Conservation (phyloP, 2,797 vertebrate genomes). For the Poeciliopsis gracilis region DNA sequence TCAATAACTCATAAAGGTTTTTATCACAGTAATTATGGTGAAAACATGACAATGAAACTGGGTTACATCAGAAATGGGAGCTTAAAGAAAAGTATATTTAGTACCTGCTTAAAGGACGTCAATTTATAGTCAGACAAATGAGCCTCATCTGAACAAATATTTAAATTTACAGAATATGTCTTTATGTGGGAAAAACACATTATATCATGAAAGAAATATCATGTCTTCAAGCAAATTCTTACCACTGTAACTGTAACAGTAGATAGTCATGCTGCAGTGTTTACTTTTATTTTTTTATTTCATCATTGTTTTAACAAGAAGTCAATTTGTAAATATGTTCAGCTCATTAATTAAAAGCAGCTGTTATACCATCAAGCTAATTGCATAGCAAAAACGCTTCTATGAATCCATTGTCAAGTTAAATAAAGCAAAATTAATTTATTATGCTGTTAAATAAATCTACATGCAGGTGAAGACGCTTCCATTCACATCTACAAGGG, state of each 20-base stretch:
- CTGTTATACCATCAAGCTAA: background rate
- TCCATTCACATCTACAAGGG: background rate
- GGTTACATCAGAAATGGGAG: no score
- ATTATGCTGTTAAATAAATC: background rate
- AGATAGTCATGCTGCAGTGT: background rate
- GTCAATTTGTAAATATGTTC: background rate
- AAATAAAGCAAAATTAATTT: background rate
- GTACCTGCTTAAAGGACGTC: no score
- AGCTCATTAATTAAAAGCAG: background rate
- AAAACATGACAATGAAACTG: no score
- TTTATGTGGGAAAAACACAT: no score
- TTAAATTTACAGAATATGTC: no score
- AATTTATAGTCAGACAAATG: no score
- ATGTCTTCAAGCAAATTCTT: background rate
- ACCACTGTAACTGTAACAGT: no score
- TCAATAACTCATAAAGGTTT: no score
- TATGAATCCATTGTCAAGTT: background rate
- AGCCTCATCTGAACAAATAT: no score
- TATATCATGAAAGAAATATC: background rate
- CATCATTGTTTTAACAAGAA: background rate
- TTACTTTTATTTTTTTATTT: background rate
- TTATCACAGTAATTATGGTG: no score
- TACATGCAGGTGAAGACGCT: background rate
- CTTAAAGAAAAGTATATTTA: no score
- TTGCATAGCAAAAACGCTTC: background rate